These are phyloP conservation scores for Zelostemma sp. DNA, from an alignment of 1,140 invertebrate genomes.

Conservation along the genomic window DNA sequence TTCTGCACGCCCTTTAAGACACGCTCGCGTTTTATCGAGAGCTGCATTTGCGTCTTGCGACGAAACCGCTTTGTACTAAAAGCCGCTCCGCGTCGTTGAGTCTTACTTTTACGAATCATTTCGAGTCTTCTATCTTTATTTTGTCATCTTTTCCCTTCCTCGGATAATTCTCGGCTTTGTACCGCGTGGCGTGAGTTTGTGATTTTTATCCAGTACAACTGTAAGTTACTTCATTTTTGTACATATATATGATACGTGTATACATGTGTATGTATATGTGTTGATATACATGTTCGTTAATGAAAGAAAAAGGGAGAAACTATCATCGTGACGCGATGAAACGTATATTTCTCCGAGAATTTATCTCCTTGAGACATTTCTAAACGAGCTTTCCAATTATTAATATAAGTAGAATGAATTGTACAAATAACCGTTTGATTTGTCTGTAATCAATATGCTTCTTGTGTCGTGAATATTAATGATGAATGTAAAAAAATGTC, in stretches of 20 bases:
- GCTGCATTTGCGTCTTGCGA: conserved; percentile 1
- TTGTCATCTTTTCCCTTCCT: not conserved
- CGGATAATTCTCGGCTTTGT: not conserved
- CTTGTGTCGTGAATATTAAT: conserved; percentile 52
- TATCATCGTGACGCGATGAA: too few species aligned
- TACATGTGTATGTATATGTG: conserved; percentile 4
- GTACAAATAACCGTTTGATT: conserved; percentile 61
- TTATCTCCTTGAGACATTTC: conserved; percentile 49
- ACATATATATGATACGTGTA: conserved; percentile 37
- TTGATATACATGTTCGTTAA: conserved; percentile 13
- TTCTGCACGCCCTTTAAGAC: not conserved
- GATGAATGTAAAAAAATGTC: conserved; percentile 39
- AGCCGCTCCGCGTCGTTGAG: not conserved
- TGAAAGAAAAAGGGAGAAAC: conserved; percentile 16
- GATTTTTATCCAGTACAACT: conserved; percentile 38
- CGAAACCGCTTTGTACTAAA: not conserved
- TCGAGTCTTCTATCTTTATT: not conserved
- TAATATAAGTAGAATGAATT: conserved; percentile 63
- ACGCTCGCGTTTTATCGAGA: conserved; percentile 4
- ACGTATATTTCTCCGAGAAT: conserved; percentile 20
- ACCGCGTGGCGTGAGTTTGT: conserved; percentile 9
- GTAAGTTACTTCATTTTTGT: conserved; percentile 33
- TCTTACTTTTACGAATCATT: not conserved
- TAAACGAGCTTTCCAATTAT: conserved; percentile 57
- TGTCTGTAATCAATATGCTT: conserved; percentile 58